Percentiles rank a stretch among this genome's conserved stretches.
phyloP scores from a whole-genome alignment of 2,797 vertebrate genomes.

The Cyclopterus lumpus region DNA sequence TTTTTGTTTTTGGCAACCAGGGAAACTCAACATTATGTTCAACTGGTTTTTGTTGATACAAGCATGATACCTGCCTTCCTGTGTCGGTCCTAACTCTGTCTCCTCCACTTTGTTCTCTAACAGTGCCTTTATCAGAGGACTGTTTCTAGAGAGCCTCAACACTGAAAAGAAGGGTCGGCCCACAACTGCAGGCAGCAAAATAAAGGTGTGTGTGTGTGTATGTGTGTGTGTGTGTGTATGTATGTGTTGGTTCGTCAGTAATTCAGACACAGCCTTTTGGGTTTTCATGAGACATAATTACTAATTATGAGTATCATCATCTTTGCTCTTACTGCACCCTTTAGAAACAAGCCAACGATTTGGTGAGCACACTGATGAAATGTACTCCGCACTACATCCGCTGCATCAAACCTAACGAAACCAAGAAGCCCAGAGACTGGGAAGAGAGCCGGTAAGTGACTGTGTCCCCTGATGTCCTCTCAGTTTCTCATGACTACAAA shows the following conservation, averaged over 20 bases:
- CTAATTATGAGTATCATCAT: conserved; percentile 12
- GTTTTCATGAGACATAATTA: conserved; percentile 1
- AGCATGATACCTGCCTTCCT: background rate
- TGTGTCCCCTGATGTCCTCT: background rate
- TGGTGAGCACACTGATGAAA: conserved; percentile 97
- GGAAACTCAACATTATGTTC: conserved; percentile 22
- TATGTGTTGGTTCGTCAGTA: background rate
- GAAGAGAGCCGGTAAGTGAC: conserved; percentile 93
- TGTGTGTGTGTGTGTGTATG: conserved; percentile 69
- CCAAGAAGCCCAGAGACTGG: conserved; percentile 96
- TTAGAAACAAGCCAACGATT: conserved; percentile 98
- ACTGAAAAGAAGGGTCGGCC: conserved; percentile 98
- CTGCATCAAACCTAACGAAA: conserved; percentile 99
- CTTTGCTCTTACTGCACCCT: conserved; percentile 23
- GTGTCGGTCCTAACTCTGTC: conserved; percentile 1
- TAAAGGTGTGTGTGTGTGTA: conserved; percentile 88
- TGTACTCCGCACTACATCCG: conserved; percentile 99
- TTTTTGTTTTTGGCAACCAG: conserved; percentile 38
- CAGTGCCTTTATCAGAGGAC: conserved; percentile 94
- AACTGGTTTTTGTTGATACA: conserved; percentile 17
- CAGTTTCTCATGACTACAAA: background rate
- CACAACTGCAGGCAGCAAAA: conserved; percentile 97
- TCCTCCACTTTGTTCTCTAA: conserved; percentile 26
- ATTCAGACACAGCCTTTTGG: background rate
- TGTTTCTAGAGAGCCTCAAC: conserved; percentile 96